phyloP scores from a whole-genome alignment of 2,113 vertebrate species.

The Clarias macrocephalus region DNA sequence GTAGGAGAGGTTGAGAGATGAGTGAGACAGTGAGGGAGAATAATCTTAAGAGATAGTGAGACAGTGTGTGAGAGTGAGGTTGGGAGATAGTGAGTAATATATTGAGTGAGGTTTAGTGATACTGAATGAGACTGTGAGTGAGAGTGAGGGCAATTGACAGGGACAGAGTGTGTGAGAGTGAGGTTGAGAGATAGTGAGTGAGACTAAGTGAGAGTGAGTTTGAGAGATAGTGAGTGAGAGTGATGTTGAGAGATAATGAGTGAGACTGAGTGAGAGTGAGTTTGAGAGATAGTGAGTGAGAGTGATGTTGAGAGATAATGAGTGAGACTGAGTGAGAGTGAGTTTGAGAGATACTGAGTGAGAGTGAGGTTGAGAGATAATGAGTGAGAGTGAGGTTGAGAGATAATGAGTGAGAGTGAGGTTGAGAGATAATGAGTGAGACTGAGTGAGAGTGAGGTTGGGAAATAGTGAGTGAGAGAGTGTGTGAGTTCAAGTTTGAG shows the following conservation, averaged over 20 bases:
- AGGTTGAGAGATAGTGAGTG: neutral
- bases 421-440: neutral
- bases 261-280: neutral
- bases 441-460: neutral
- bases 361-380: no score
- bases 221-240: neutral
- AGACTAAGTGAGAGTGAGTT: neutral
- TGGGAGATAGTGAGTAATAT: neutral
- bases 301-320: no score
- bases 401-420: neutral
- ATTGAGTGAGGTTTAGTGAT: neutral
- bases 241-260: neutral
- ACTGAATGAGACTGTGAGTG: neutral
- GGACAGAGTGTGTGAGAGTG: no score
- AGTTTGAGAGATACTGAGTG: neutral
- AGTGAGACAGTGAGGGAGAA: neutral
- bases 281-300: neutral
- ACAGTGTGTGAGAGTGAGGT: neutral
- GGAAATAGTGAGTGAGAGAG: neutral
- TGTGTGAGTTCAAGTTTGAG: no score
- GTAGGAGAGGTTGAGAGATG: neutral
- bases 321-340: neutral
- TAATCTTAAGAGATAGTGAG: neutral
- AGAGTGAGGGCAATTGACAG: neutral
- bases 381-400: neutral